Evolutionary conservation across 2,797 vertebrate species (phyloP).

Genomic region (Macropodus opercularis): DNA sequence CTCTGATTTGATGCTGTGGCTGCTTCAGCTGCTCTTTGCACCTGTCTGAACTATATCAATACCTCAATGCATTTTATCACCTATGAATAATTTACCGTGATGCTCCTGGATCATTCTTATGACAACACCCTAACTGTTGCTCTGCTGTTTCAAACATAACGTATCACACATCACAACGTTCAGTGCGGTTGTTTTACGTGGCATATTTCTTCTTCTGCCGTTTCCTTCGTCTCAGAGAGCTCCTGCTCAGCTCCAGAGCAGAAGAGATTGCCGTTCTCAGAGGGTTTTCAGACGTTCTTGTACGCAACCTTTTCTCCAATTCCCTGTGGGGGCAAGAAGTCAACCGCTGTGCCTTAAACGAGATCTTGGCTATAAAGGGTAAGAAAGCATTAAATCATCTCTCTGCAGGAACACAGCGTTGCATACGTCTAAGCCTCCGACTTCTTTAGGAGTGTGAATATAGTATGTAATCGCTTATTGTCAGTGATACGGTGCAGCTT

Average conservation of each 20-base stretch:
- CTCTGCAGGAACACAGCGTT: slow-evolving; percentile 31
- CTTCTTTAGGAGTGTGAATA: slow-evolving; percentile 40
- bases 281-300: slow-evolving; percentile 74
- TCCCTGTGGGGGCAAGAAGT: slow-evolving; percentile 72
- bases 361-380: slow-evolving; percentile 84
- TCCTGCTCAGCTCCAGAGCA: slow-evolving; percentile 70
- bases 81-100: slow-evolving; percentile 57
- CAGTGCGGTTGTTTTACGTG: not conserved
- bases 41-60: slow-evolving; percentile 49
- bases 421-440: slow-evolving; percentile 46
- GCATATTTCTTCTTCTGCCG: not conserved
- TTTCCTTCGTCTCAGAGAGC: slow-evolving; percentile 64
- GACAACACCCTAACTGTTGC: slow-evolving; percentile 6
- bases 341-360: slow-evolving; percentile 79
- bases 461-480: slow-evolving; percentile 58
- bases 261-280: slow-evolving; percentile 78
- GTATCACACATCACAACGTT: no score
- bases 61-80: slow-evolving; percentile 19
- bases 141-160: slow-evolving; percentile 1
- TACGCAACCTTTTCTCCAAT: slow-evolving; percentile 79
- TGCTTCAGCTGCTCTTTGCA: slow-evolving; percentile 40
- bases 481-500: slow-evolving; percentile 40
- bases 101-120: slow-evolving; percentile 34
- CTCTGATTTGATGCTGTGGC: slow-evolving; percentile 1
- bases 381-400: slow-evolving; percentile 57